Evolutionary conservation across 1,140 invertebrate genomes (phyloP).

Genomic region (Diploscapter pachys): DNA sequence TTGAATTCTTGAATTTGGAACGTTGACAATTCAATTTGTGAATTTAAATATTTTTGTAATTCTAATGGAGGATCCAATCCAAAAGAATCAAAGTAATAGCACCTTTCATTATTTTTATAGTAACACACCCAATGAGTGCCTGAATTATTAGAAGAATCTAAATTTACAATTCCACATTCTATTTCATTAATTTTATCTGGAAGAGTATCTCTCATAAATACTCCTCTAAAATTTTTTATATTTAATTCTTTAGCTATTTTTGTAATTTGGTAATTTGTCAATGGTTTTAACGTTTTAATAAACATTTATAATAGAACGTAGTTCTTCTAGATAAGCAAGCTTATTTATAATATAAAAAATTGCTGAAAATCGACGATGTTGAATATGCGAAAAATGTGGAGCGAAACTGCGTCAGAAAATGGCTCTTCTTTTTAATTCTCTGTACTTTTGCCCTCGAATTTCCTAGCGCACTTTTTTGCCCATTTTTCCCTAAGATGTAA

Average conservation of each 20-base stretch:
- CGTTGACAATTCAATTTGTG: constrained; percentile 28
- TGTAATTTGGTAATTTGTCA: constrained; percentile 30
- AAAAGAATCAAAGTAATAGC: constrained; percentile 37
- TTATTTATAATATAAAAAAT: neutral
- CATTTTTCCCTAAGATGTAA: neutral
- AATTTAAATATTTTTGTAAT: constrained; percentile 36
- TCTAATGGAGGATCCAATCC: constrained; percentile 35
- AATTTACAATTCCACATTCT: constrained; percentile 36
- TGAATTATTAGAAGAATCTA: constrained; percentile 28
- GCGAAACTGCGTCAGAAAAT: too few species aligned
- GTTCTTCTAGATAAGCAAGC: too few species aligned
- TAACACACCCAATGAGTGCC: constrained; percentile 41
- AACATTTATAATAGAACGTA: constrained; percentile 3
- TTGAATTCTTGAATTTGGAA: constrained; percentile 39
- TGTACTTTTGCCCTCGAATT: constrained; percentile 6
- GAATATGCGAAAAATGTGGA: too few species aligned
- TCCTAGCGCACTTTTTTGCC: neutral
- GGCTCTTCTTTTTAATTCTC: constrained; percentile 2
- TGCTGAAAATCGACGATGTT: constrained; percentile 10
- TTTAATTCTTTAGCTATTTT: constrained; percentile 25
- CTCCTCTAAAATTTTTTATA: constrained; percentile 28
- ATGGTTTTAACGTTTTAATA: constrained; percentile 28
- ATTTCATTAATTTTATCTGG: constrained; percentile 32
- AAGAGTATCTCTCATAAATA: constrained; percentile 36
- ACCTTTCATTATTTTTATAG: constrained; percentile 17